Percentiles rank a stretch among this genome's conserved stretches.
phyloP scores from a whole-genome alignment of 1,140 invertebrate genomes.

The Paralvinella palmiformis region DNA sequence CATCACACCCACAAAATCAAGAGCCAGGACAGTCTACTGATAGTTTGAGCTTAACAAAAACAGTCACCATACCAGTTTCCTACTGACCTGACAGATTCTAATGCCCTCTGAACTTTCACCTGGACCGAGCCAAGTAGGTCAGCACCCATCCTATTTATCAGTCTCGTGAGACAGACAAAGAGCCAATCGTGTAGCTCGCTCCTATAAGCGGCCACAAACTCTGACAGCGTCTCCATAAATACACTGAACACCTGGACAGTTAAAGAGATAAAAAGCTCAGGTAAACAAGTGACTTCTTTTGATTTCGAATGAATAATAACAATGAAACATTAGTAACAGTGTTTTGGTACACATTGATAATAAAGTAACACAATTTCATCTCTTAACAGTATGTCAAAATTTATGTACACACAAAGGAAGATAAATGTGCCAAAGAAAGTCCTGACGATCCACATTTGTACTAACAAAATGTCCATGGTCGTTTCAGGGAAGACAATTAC shows the following conservation, averaged over 20 bases:
- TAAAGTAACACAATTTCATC: too few relatives aligned
- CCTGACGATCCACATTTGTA: too few relatives aligned
- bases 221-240: slow-evolving; percentile 85
- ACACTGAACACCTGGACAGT: slow-evolving; percentile 77
- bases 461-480: too few relatives aligned
- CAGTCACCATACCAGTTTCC: neutral
- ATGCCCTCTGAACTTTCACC: slow-evolving; percentile 77
- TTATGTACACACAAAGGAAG: too few relatives aligned
- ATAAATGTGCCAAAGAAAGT: too few relatives aligned
- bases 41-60: slow-evolving; percentile 1
- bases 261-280: too few relatives aligned
- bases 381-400: too few relatives aligned
- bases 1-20: neutral
- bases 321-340: too few relatives aligned
- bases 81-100: slow-evolving; percentile 74
- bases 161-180: slow-evolving; percentile 71
- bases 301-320: too few relatives aligned
- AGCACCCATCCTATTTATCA: slow-evolving; percentile 80
- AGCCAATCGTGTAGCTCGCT: slow-evolving; percentile 85
- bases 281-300: too few relatives aligned
- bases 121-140: slow-evolving; percentile 86
- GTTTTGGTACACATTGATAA: too few relatives aligned
- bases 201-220: slow-evolving; percentile 78
- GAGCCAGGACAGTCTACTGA: neutral
- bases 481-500: too few relatives aligned